Percentiles rank a stretch among this genome's conserved stretches.
These are phyloP conservation scores for Chloroceryle inda DNA, from an alignment of 2,797 vertebrate species.

Conservation along the genomic window DNA sequence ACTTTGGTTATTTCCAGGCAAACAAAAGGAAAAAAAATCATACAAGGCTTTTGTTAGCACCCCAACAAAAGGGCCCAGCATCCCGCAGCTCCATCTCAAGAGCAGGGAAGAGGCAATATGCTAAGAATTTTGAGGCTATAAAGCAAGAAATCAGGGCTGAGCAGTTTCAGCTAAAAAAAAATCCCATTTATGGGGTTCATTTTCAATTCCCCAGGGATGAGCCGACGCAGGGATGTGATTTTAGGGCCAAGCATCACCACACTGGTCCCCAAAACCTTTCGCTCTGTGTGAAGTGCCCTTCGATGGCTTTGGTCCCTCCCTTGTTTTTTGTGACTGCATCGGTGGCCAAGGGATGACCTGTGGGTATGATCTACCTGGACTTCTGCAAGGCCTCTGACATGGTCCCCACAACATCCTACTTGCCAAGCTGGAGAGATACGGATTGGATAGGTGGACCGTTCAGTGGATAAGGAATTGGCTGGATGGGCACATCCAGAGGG, in stretches of 20 bases:
- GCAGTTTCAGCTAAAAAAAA: background rate
- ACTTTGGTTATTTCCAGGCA: background rate
- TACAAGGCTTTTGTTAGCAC: rapidly evolving
- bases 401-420: too few relatives aligned
- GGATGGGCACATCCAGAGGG: too few relatives aligned
- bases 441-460: too few relatives aligned
- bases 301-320: background rate
- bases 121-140: background rate
- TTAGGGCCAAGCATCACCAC: rapidly evolving
- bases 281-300: rapidly evolving
- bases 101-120: rapidly evolving
- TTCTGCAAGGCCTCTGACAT: too few relatives aligned
- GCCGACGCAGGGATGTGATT: rapidly evolving
- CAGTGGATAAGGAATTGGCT: too few relatives aligned
- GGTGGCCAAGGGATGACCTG: too few relatives aligned
- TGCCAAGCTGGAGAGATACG: too few relatives aligned
- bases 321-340: background rate
- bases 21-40: background rate
- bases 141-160: background rate
- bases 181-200: rapidly evolving
- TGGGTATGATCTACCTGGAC: too few relatives aligned
- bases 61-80: background rate
- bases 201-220: background rate
- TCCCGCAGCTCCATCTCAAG: background rate
- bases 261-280: background rate